A percentile compares a stretch with the other conserved stretches of the same genome.
Conservation (phyloP, 2,113 vertebrate genomes). For the Pluvianellus socialis region DNA sequence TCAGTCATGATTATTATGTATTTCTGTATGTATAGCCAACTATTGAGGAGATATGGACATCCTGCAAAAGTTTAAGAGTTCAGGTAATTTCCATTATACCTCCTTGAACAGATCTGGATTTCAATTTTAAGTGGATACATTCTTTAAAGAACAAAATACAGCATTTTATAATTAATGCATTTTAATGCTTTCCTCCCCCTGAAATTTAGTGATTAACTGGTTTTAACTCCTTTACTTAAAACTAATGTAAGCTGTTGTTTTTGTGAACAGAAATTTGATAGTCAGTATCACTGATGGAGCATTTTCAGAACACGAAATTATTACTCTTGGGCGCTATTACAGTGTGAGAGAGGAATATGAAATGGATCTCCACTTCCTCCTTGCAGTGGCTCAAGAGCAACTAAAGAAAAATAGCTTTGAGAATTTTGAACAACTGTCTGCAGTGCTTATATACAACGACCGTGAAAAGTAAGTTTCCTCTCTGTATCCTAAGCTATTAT, state of each 20-base stretch:
- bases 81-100: not conserved
- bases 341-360: conserved; percentile 49
- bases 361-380: conserved; percentile 65
- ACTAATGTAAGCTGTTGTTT: not conserved
- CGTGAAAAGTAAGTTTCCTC: conserved; percentile 76
- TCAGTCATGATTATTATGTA: not conserved
- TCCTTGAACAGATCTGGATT: not conserved
- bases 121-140: not conserved
- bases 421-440: conserved; percentile 74
- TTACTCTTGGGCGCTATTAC: conserved; percentile 82
- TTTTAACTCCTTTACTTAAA: not conserved
- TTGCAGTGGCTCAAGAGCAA: conserved; percentile 80
- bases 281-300: conserved; percentile 59
- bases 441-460: conserved; percentile 76
- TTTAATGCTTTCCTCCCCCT: not conserved
- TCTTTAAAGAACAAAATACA: not conserved
- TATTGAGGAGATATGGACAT: not conserved
- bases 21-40: not conserved
- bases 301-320: conserved; percentile 85
- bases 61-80: not conserved
- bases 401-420: conserved; percentile 86
- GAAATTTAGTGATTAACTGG: not conserved
- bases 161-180: not conserved
- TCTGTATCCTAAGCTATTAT: not conserved
- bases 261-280: conserved; percentile 78